A percentile compares a stretch with the other conserved stretches of the same genome.
phyloP scores from a whole-genome alignment of 92 coral and sea anemone species.

The Parazoanthus atlanticus region DNA sequence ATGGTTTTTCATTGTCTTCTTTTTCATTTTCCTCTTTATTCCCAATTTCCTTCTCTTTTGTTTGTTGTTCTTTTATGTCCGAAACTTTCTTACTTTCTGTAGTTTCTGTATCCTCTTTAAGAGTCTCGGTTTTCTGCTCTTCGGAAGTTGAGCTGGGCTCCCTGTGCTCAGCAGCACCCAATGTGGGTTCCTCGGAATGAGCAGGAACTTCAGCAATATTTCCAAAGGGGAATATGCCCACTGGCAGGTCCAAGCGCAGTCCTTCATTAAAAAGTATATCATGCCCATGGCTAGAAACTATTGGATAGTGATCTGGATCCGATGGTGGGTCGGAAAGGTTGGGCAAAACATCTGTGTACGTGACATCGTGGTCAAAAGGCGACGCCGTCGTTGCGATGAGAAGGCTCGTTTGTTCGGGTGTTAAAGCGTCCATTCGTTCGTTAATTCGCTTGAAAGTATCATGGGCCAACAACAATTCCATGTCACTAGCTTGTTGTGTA shows the following conservation, averaged over 20 bases:
- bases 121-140: conserved; percentile 31
- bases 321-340: conserved; percentile 42
- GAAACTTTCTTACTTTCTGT: conserved; percentile 35
- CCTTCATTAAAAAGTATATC: conserved; percentile 58
- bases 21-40: conserved; percentile 24
- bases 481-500: conserved; percentile 73
- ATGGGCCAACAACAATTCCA: conserved; percentile 72
- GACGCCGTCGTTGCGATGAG: conserved; percentile 59
- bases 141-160: conserved; percentile 37
- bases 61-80: conserved; percentile 22
- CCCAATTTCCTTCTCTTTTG: conserved; percentile 10
- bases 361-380: conserved; percentile 57
- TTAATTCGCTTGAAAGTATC: conserved; percentile 82
- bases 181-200: conserved; percentile 10
- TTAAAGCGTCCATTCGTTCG: conserved; percentile 63
- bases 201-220: conserved; percentile 27
- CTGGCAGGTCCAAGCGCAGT: conserved; percentile 45
- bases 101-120: background rate
- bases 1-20: background rate
- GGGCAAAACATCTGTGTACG: conserved; percentile 57
- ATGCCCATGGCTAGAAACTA: conserved; percentile 51
- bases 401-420: conserved; percentile 70
- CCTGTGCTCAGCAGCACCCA: conserved; percentile 29
- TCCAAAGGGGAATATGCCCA: conserved; percentile 36
- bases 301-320: conserved; percentile 51